Percentiles rank a stretch among this genome's conserved stretches.
Conservation (phyloP, 2,797 vertebrate genomes). For the Falco cherrug region DNA sequence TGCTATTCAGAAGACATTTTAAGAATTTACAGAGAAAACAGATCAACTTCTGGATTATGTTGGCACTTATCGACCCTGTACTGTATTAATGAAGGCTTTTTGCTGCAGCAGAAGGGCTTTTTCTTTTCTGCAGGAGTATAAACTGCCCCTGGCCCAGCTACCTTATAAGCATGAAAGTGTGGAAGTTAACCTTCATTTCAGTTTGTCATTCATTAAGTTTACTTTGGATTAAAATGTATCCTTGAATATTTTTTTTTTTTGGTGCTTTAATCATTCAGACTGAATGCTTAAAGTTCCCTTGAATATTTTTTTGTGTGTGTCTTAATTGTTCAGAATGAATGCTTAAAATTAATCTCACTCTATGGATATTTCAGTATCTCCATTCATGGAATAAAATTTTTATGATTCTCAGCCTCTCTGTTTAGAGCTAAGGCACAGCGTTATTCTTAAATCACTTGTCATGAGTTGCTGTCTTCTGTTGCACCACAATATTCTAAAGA, state of each 20-base stretch:
- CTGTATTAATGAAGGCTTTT: not conserved
- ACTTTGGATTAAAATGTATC: not conserved
- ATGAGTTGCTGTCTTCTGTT: not conserved
- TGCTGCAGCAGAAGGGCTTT: not conserved
- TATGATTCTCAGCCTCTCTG: not conserved
- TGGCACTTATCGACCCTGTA: not conserved
- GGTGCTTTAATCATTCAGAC: not conserved
- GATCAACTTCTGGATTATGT: not conserved
- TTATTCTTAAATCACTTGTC: not conserved
- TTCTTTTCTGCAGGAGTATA: not conserved
- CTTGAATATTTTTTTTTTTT: not conserved
- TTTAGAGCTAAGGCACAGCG: not conserved
- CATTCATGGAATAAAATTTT: not conserved
- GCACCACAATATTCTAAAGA: not conserved
- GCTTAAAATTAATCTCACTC: not conserved
- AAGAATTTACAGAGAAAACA: not conserved
- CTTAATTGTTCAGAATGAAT: not conserved
- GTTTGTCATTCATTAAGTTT: not conserved
- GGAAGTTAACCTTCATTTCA: not conserved
- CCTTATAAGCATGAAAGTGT: not conserved
- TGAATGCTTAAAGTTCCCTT: not conserved
- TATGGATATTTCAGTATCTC: not conserved
- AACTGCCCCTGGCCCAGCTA: not conserved
- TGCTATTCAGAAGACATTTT: not conserved
- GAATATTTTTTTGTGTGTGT: not conserved